phyloP scores from a whole-genome alignment of 2,797 vertebrate species.

The Chaunax sp. region DNA sequence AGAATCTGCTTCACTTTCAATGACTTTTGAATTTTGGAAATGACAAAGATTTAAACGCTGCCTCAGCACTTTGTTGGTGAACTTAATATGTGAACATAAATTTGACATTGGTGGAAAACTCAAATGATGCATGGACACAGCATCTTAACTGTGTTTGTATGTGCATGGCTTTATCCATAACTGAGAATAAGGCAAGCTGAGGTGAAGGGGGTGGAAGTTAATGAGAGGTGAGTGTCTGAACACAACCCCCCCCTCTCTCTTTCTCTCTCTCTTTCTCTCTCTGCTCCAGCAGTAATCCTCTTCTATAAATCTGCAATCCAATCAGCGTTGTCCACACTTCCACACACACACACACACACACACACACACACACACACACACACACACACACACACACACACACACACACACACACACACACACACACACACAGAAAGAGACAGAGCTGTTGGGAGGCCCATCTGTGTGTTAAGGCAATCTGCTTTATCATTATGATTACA shows the following conservation, averaged over 20 bases:
- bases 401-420: slow-evolving; percentile 38
- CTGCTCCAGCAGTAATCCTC: slow-evolving; percentile 79
- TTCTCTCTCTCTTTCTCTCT: slow-evolving; percentile 60
- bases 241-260: slow-evolving; percentile 55
- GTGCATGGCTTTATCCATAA: slow-evolving; percentile 31
- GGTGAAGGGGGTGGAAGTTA: slow-evolving; percentile 76
- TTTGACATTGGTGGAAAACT: slow-evolving; percentile 11
- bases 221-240: slow-evolving; percentile 81
- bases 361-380: slow-evolving; percentile 39
- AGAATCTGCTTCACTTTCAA: not conserved
- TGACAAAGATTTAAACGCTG: not conserved
- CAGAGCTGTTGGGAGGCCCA: slow-evolving; percentile 85
- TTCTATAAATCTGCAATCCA: slow-evolving; percentile 84
- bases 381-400: slow-evolving; percentile 31
- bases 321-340: slow-evolving; percentile 79
- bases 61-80: slow-evolving; percentile 5
- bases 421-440: slow-evolving; percentile 30
- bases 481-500: slow-evolving; percentile 89
- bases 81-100: slow-evolving; percentile 1
- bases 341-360: slow-evolving; percentile 51
- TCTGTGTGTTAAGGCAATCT: slow-evolving; percentile 89
- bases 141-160: slow-evolving; percentile 15
- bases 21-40: slow-evolving; percentile 1
- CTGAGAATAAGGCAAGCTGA: slow-evolving; percentile 58
- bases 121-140: not conserved